Percentiles rank a stretch among this genome's conserved stretches.
phyloP scores from a whole-genome alignment of 23 tunicate genomes.

The Halocynthia roretzi region DNA sequence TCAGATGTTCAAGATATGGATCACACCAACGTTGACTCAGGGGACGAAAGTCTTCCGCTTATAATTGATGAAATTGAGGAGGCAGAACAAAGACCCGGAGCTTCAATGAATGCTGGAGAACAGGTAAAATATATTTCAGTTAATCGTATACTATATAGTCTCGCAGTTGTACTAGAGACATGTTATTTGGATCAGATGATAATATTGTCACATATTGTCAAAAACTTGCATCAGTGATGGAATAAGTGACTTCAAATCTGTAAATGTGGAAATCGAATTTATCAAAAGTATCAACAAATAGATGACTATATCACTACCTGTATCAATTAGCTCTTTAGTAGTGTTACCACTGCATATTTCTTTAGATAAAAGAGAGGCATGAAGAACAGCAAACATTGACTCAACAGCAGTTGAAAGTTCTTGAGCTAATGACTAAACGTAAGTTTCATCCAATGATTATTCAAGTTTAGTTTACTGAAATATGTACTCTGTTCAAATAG shows the following conservation, averaged over 20 bases:
- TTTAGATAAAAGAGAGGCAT: not conserved
- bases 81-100: conserved; percentile 58
- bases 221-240: not conserved
- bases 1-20: conserved; percentile 28
- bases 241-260: too few relatives aligned
- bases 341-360: not conserved
- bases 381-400: conserved; percentile 10
- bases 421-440: conserved; percentile 53
- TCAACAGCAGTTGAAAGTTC: conserved; percentile 43
- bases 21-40: conserved; percentile 73
- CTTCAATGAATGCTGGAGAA: conserved; percentile 20
- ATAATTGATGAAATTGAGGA: conserved; percentile 86
- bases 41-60: conserved; percentile 77
- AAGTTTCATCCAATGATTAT: not conserved
- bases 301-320: too few relatives aligned
- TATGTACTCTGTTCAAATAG: too few relatives aligned
- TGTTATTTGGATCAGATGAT: too few relatives aligned
- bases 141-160: not conserved
- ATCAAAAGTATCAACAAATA: not conserved
- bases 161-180: not conserved
- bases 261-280: not conserved
- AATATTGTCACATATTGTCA: not conserved
- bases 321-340: too few relatives aligned
- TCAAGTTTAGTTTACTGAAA: too few relatives aligned
- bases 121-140: not conserved